Conservation (phyloP, 2,113 vertebrate genomes). For the Ptilonorhynchus violaceus region DNA sequence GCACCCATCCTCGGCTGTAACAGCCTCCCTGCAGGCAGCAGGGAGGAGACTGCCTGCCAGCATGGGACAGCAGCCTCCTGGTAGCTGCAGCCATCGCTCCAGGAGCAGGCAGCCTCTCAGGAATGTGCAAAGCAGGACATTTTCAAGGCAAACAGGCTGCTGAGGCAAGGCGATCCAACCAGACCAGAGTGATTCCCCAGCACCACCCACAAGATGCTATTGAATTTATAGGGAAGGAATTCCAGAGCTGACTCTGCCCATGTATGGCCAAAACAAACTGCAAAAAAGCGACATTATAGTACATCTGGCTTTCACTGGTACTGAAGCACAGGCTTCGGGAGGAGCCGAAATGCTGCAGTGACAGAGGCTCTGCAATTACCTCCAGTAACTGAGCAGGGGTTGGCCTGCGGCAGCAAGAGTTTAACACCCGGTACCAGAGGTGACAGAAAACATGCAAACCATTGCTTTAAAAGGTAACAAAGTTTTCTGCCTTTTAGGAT, state of each 20-base stretch:
- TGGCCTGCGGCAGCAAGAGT: accelerated
- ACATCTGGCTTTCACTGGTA: background rate
- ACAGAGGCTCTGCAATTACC: background rate
- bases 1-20: background rate
- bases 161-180: background rate
- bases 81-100: background rate
- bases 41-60: background rate
- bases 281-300: background rate
- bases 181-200: constrained; percentile 17
- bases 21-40: background rate
- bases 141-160: constrained; percentile 3
- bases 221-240: constrained; percentile 51
- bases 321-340: background rate
- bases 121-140: constrained; percentile 24
- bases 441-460: background rate
- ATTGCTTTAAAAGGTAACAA: background rate
- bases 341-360: background rate
- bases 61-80: background rate
- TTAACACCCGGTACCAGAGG: background rate
- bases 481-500: background rate
- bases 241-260: constrained; percentile 59
- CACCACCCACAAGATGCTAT: constrained; percentile 46
- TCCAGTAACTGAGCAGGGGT: background rate
- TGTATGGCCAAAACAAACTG: constrained; percentile 59
- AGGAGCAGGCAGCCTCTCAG: background rate